Base-by-base conservation (phyloP, 2,888 invertebrate species). In the Apamea monoglypha region DNA sequence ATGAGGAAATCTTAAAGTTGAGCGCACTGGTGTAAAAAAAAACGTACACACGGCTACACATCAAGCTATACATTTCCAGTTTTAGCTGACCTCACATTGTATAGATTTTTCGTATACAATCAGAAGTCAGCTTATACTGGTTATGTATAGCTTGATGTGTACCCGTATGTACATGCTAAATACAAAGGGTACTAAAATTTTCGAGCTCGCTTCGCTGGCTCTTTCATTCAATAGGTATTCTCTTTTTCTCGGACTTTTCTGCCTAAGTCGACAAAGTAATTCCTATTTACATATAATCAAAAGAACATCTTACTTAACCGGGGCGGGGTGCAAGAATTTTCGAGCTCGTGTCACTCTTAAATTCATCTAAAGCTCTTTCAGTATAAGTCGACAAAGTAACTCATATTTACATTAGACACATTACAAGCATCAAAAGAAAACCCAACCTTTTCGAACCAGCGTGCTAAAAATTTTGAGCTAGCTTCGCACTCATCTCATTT, bases 261-360 rank as follows among this genome's bases (percentile, higher is more conserved):
- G 53, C 21, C 0, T 53, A 53, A 10, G 10, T 53, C 21, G 0
- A 10, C 10, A 21, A 53, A 53, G 8, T 53, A 21, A 59, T 12
- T 59, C n/a, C n/a, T n/a, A n/a, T n/a, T 59, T 59, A n/a, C n/a
- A 59, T n/a, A 56, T 56, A 59, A 59, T 59, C n/a, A n/a, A 59
- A n/a, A n/a, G 5, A 59, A 59, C 12, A n/a, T n/a, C n/a, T 14
- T 59, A 59, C 14, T 59, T 59, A n/a, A 14, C n/a, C n/a, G 12
- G n/a, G n/a, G 29, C 1, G 12, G n/a, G n/a, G 18, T 18, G 29
- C 61, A 63, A 63, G 14, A 63, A 10, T 63, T 64, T 21, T 64
- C 6, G 5, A 12, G 12, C 12, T 64, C n/a, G 61, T 29, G 29
- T 29, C 29, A 16, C 8, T 40, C 18, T 18, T 32, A 18, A 18